These are phyloP conservation scores for Percopsis transmontana DNA, from an alignment of 2,113 vertebrate genomes.

Conservation along the genomic window DNA sequence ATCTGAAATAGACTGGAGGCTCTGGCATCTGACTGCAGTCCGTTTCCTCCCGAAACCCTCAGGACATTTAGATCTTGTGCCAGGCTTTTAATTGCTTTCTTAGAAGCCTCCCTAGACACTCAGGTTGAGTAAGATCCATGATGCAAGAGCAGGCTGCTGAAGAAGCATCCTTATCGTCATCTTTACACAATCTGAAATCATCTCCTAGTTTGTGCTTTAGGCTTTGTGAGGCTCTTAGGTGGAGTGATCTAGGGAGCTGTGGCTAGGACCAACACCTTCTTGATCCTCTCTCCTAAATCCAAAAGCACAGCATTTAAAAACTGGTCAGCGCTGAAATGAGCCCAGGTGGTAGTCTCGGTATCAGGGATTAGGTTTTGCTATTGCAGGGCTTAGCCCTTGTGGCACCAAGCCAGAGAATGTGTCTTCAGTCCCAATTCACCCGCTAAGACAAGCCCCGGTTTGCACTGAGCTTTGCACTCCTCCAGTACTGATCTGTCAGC, in stretches of 20 bases:
- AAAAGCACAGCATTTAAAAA: neutral
- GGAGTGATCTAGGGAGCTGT: neutral
- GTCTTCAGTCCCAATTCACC: conserved; percentile 44
- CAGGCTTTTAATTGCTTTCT: conserved; percentile 57
- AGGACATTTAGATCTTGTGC: conserved; percentile 26
- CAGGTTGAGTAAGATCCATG: conserved; percentile 19
- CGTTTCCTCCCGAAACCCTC: conserved; percentile 37
- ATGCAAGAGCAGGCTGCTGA: conserved; percentile 1
- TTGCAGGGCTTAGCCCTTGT: conserved; percentile 27
- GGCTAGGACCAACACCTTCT: conserved; percentile 27
- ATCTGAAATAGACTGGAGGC: conserved; percentile 27
- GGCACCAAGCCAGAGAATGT: conserved; percentile 41
- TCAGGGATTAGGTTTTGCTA: conserved; percentile 43
- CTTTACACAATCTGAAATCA: conserved; percentile 17
- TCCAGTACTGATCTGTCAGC: conserved; percentile 25
- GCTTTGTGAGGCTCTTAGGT: neutral
- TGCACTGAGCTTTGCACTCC: conserved; percentile 47
- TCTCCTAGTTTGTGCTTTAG: neutral
- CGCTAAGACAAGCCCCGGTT: conserved; percentile 26
- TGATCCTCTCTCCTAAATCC: neutral
- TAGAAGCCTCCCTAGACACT: conserved; percentile 42
- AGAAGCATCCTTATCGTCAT: conserved; percentile 1
- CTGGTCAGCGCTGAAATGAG: conserved; percentile 24
- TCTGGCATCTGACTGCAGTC: conserved; percentile 26
- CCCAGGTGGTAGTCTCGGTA: conserved; percentile 30